Conservation (phyloP, 1,140 invertebrate genomes). For the Odontomachus brunneus region DNA sequence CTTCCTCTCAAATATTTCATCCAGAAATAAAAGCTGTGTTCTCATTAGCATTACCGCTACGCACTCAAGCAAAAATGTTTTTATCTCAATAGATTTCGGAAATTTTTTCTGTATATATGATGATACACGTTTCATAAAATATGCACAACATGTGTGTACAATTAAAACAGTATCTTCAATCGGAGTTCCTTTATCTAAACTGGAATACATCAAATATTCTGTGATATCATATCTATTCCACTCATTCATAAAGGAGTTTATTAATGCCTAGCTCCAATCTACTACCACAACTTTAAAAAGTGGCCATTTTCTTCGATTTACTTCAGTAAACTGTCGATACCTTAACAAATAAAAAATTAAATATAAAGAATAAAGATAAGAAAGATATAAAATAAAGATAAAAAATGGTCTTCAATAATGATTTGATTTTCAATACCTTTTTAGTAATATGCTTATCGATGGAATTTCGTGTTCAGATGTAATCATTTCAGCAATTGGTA, state of each 20-base stretch:
- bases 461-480: constrained; percentile 47
- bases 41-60: constrained; percentile 23
- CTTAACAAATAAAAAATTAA: too few species aligned
- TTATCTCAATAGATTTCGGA: constrained; percentile 1
- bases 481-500: constrained; percentile 57
- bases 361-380: too few species aligned
- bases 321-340: constrained; percentile 43
- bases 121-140: constrained; percentile 46
- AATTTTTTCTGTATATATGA: constrained; percentile 18
- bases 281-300: constrained; percentile 53
- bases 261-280: constrained; percentile 67
- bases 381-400: too few species aligned
- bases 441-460: constrained; percentile 55
- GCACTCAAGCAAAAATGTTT: constrained; percentile 30
- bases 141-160: constrained; percentile 31
- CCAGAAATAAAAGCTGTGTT: constrained; percentile 17
- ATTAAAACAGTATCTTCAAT: constrained; percentile 17
- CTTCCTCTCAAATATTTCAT: constrained; percentile 29
- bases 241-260: constrained; percentile 33
- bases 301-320: constrained; percentile 47
- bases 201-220: not conserved
- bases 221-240: constrained; percentile 12
- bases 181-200: constrained; percentile 10
- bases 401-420: too few species aligned
- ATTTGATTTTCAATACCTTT: too few species aligned